Percentiles rank a stretch among this genome's conserved stretches.
These are phyloP conservation scores for Drosophila tristis DNA, from an alignment of 1,140 invertebrate genomes.

Conservation along the genomic window DNA sequence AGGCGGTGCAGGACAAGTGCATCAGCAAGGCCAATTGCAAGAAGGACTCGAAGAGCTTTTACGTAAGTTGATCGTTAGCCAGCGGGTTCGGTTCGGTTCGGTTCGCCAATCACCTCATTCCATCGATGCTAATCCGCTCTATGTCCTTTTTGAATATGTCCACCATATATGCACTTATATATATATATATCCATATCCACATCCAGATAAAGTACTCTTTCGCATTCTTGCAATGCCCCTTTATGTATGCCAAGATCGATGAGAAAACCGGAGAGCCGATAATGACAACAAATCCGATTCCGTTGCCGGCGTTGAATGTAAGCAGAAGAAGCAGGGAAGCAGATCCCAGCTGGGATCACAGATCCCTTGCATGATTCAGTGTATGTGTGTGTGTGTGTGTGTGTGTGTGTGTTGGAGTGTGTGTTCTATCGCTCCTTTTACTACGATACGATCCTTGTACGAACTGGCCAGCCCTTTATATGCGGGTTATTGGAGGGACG, in stretches of 20 bases:
- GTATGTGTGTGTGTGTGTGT: slow-evolving; percentile 9
- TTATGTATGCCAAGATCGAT: slow-evolving; percentile 86
- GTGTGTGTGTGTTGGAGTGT: not conserved
- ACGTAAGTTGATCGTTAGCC: slow-evolving; percentile 86
- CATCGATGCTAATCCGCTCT: slow-evolving; percentile 41
- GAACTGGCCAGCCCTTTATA: too few relatives aligned
- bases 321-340: slow-evolving; percentile 72
- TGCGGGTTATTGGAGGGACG: too few relatives aligned
- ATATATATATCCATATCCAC: not conserved
- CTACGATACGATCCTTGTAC: too few relatives aligned
- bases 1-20: slow-evolving; percentile 91
- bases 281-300: slow-evolving; percentile 86
- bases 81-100: not conserved
- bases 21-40: slow-evolving; percentile 93
- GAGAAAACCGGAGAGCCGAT: slow-evolving; percentile 86
- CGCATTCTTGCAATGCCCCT: slow-evolving; percentile 88
- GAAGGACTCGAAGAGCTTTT: slow-evolving; percentile 92
- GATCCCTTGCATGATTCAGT: slow-evolving; percentile 41
- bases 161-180: not conserved
- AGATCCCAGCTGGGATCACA: not conserved
- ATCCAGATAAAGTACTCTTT: slow-evolving; percentile 90
- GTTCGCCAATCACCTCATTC: slow-evolving; percentile 24
- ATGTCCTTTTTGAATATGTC: slow-evolving; percentile 16
- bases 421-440: not conserved
- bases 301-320: slow-evolving; percentile 90